A percentile compares a stretch with the other conserved stretches of the same genome.
Evolutionary conservation across 2,888 invertebrate species (phyloP).

Genomic region (Mimachlamys varia): DNA sequence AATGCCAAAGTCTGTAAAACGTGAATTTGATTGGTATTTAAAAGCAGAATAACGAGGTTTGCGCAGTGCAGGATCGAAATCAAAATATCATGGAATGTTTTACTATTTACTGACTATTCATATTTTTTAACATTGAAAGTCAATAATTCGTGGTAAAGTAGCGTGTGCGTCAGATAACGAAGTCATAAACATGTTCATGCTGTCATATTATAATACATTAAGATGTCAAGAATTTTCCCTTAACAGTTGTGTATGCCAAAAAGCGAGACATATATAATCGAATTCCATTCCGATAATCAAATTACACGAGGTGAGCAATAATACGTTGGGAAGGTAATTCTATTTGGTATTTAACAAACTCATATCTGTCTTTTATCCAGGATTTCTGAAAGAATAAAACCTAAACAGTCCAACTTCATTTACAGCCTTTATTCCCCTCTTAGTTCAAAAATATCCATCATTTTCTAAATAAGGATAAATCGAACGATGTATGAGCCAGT

Average conservation of each 20-base stretch:
- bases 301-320: background rate
- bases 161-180: background rate
- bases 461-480: no score
- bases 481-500: no score
- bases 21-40: background rate
- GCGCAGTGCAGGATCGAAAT: background rate
- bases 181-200: background rate
- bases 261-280: background rate
- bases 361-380: background rate
- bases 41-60: background rate
- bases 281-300: background rate
- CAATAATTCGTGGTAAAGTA: background rate
- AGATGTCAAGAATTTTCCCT: background rate
- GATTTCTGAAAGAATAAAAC: no score
- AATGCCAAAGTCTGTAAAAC: no score
- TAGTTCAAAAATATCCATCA: no score
- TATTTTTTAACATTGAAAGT: background rate
- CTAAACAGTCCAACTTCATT: no score
- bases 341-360: background rate
- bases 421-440: no score
- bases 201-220: background rate
- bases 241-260: background rate
- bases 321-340: background rate
- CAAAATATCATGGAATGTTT: background rate
- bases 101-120: background rate